Base-by-base conservation (phyloP, 2,888 invertebrate species). In the Stenurella melanura region DNA sequence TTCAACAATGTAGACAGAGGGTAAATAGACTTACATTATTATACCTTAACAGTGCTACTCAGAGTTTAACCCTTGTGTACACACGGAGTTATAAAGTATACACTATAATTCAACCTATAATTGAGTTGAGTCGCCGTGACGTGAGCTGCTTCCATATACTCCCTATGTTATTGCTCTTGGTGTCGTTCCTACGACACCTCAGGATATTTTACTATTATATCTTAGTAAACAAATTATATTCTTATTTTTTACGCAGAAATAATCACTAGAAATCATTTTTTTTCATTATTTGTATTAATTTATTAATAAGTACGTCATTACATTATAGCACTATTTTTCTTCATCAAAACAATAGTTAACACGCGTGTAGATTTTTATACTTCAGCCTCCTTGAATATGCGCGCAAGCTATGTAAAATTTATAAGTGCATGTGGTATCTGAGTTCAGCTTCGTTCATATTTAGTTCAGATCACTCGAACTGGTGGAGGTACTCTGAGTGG, bases 121-220 rank as follows among this genome's bases (percentile, higher is more conserved):
- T 80, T 78, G 78, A 77, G 75, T 80, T 78, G 78, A 77, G 75
- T 67, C 70, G 17, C 19, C 57, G 74, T 80, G 80, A 80, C 78
- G 75, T 78, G 61, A 73, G 73, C 15, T 73, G 34, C 19, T 74
- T 63, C 74, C 77, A 78, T 80, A 80, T 74, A 77, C 76, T 78
- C 75, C 18, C 30, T 69, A 74, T 74, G 30, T 80, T 80, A 80
- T 71, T 73, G 68, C 58, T 50, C 11, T 19, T 60, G 38, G 58
- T 42, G 60, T 60, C 70, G 50, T 63, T 58, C 42, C 54, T 57
- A 57, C 61, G 71, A 75, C 71, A 67, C 30, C 26, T 3, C 61
- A 61, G 26, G 42, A 26, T 63, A 72, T 54, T 72, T 72, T 50
- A 61, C 61, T 61, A 58, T 60, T 71, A 71, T 60, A 72, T 63